Base-by-base conservation (phyloP, 2,888 invertebrate species). In the Thymelicus sylvestris region DNA sequence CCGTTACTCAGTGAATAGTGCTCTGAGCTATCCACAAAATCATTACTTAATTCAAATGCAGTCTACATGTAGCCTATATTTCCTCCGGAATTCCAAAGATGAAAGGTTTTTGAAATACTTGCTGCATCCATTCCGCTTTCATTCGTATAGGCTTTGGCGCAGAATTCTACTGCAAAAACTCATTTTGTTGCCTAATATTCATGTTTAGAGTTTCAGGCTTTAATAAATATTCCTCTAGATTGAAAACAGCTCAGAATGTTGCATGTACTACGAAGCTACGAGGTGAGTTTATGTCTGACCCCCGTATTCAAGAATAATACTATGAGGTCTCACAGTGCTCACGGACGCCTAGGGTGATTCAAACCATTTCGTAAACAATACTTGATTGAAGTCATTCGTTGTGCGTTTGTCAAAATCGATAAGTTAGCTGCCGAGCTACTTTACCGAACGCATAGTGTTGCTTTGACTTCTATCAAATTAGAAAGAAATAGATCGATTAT, bases 141-240 rank as follows among this genome's bases (percentile, higher is more conserved):
- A 71, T 52, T 66, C 39, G 52, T 71, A 66, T 65, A 61, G 66
- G 70, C 70, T 66, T 71, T 70, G 70, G 66, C 61, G 65, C 66
- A 66, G 69, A 55, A 47, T 61, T 52, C 52, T 47, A 47, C 71
- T 66, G 71, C 66, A 66, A 66, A 71, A 57, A 66, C 66, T 71
- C 57, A 71, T 71, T 71, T 71, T 66, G 48, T 66, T 57, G 62
- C 59, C 62, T 71, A 66, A 71, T 71, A 71, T 71, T 69, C 47
- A 66, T 67, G 65, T 64, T 73, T 63, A 73, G 69, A 71, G 52
- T 70, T 66, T 39, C 61, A n/a, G 57, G 13, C 47, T 52, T 59
- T 67, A 67, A 61, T 39, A 71, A 72, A 72, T 55, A 52, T 67
- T 65, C 55, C 47, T 48, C 44, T 48, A 57, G 38, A 47, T 59